Percentiles rank a stretch among this genome's conserved stretches.
phyloP scores from a whole-genome alignment of 1,140 invertebrate species.

The Ridgeia piscesae region DNA sequence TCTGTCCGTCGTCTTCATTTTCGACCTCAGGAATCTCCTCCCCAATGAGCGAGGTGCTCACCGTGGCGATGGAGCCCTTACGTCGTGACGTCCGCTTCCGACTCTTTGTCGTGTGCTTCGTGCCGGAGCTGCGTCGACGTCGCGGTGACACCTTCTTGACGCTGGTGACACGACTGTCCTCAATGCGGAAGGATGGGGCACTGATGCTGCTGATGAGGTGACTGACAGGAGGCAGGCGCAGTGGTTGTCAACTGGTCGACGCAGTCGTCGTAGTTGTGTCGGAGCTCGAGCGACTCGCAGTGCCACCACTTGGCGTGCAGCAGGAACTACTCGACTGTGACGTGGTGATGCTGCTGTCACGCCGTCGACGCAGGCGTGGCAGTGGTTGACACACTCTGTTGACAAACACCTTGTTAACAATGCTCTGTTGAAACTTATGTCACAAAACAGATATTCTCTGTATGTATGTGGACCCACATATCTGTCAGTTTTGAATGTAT shows the following conservation, averaged over 20 bases:
- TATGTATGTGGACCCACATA: too few relatives aligned
- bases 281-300: background rate
- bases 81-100: background rate
- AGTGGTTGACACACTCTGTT: background rate
- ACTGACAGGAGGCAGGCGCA: background rate
- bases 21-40: background rate
- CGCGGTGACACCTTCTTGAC: background rate
- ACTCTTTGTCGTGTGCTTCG: background rate
- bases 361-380: background rate
- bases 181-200: background rate
- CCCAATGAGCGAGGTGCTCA: background rate
- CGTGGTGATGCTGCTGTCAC: background rate
- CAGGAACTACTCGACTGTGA: background rate
- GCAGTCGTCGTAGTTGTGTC: background rate
- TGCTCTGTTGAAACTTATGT: background rate
- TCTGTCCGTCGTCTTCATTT: background rate
- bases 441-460: too few relatives aligned
- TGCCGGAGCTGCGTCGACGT: background rate
- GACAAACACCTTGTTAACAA: background rate
- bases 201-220: background rate
- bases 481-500: too few relatives aligned
- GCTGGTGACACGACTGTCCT: background rate
- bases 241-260: background rate
- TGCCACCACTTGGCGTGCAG: background rate
- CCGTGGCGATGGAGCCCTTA: background rate